Percentiles rank a stretch among this genome's conserved stretches.
Evolutionary conservation across 2,797 vertebrate species (phyloP).

Genomic region (Lutjanus campechanus): DNA sequence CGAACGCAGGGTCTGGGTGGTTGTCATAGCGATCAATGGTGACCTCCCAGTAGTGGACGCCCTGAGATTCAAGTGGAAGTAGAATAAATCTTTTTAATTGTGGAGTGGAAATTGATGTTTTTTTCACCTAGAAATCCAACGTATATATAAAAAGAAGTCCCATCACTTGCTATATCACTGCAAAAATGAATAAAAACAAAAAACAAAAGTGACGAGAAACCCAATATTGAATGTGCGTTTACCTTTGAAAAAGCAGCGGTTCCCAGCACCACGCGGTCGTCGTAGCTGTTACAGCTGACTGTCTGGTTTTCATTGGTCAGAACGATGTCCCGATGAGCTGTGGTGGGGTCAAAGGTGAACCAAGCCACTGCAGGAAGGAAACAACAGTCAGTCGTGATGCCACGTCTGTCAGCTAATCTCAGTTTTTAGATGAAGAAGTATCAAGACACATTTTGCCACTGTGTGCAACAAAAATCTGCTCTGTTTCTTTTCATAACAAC

Average conservation of each 20-base stretch:
- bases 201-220: neutral
- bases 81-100: neutral
- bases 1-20: slow-evolving; percentile 97
- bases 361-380: slow-evolving; percentile 92
- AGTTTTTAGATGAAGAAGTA: too few relatives aligned
- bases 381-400: neutral
- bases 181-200: too few relatives aligned
- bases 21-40: slow-evolving; percentile 96
- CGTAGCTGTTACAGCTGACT: slow-evolving; percentile 95
- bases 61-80: slow-evolving; percentile 67
- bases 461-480: too few relatives aligned
- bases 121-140: neutral
- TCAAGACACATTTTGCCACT: neutral
- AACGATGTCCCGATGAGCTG: slow-evolving; percentile 96
- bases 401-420: too few relatives aligned
- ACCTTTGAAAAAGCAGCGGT: slow-evolving; percentile 96
- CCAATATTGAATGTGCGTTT: neutral
- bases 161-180: too few relatives aligned
- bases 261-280: slow-evolving; percentile 96
- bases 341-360: slow-evolving; percentile 96
- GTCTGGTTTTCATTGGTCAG: slow-evolving; percentile 96
- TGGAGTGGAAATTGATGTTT: neutral
- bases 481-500: neutral
- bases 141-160: too few relatives aligned
- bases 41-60: slow-evolving; percentile 96